Evolutionary conservation across 2,113 vertebrate species (phyloP).

Genomic region (Sceloporus tristichus): DNA sequence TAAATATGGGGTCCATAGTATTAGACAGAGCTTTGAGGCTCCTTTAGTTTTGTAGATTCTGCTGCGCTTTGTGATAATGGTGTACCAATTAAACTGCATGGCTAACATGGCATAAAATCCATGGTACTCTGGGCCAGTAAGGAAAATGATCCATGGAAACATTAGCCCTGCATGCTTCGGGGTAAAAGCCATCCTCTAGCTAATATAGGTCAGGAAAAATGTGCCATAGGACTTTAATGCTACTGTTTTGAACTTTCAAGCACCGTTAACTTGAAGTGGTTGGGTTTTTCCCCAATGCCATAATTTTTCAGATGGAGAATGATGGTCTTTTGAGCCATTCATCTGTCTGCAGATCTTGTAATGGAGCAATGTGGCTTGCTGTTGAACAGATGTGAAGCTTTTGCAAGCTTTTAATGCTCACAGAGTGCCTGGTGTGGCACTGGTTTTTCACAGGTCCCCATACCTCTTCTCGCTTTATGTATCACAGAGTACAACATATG

Average conservation of each 20-base stretch:
- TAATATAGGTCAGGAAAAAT: background rate
- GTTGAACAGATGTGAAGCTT: background rate
- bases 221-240: background rate
- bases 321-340: rapidly evolving
- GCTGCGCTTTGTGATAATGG: background rate
- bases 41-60: background rate
- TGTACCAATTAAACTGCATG: background rate
- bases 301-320: rapidly evolving
- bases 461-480: background rate
- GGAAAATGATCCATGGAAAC: background rate
- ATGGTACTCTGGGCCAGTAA: background rate
- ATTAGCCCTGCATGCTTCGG: background rate
- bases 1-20: background rate
- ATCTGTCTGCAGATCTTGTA: background rate
- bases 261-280: background rate
- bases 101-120: background rate
- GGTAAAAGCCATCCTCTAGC: background rate
- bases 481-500: background rate
- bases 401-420: background rate
- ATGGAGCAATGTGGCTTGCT: background rate
- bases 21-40: background rate
- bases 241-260: background rate
- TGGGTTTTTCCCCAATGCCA: background rate
- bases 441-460: background rate
- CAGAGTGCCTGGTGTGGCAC: background rate